Evolutionary conservation across 2,888 invertebrate genomes (phyloP).

Genomic region (Spodoptera picta): DNA sequence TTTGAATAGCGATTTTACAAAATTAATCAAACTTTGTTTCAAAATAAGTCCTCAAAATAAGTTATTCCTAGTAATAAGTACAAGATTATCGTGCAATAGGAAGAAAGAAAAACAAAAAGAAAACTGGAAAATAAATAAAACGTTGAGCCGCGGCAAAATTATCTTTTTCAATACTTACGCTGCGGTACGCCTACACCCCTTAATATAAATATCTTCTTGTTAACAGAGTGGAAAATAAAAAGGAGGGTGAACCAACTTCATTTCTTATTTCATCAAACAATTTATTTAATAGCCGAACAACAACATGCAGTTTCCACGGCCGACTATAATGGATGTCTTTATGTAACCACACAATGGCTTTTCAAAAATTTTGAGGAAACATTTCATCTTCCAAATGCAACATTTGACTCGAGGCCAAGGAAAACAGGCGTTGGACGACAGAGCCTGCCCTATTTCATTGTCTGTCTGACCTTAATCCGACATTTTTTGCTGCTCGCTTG

Average conservation of each 20-base stretch:
- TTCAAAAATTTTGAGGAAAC: slow-evolving; percentile 57
- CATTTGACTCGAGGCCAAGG: slow-evolving; percentile 73
- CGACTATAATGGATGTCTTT: slow-evolving; percentile 35
- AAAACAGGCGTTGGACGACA: slow-evolving; percentile 73
- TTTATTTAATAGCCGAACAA: slow-evolving; percentile 41
- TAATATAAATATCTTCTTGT: slow-evolving; percentile 45
- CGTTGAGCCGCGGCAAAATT: slow-evolving; percentile 29
- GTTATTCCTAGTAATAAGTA: not conserved
- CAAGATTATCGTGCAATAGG: slow-evolving; percentile 3
- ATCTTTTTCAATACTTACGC: slow-evolving; percentile 42
- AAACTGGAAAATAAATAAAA: slow-evolving; percentile 20
- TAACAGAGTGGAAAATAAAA: slow-evolving; percentile 27
- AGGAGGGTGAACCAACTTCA: slow-evolving; percentile 17
- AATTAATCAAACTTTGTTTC: not conserved
- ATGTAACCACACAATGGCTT: slow-evolving; percentile 46
- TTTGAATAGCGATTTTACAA: too few species aligned
- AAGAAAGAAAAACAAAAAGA: slow-evolving; percentile 7
- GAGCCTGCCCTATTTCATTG: slow-evolving; percentile 70
- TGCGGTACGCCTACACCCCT: slow-evolving; percentile 23
- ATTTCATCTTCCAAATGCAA: slow-evolving; percentile 75
- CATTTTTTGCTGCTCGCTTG: slow-evolving; percentile 74
- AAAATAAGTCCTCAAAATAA: not conserved
- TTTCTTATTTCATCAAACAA: slow-evolving; percentile 41
- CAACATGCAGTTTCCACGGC: slow-evolving; percentile 43
- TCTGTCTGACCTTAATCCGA: slow-evolving; percentile 77